Percentiles rank a stretch among this genome's conserved stretches.
Conservation (phyloP, 2,888 invertebrate genomes). For the Thyatira batis region DNA sequence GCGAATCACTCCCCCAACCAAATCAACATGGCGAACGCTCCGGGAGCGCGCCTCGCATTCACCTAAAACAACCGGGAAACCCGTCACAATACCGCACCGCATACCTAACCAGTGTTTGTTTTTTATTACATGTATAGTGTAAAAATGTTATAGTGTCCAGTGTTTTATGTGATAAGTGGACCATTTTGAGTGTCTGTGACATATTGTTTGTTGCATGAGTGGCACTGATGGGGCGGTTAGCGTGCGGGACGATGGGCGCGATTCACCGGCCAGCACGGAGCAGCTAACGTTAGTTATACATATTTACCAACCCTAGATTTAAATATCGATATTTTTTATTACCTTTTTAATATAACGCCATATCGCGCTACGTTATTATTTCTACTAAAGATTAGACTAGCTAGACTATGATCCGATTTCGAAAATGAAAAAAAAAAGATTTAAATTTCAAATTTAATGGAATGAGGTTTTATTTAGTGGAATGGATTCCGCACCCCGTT, state of each 20-base stretch:
- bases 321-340: too few species aligned
- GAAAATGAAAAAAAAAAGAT: too few species aligned
- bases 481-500: not conserved
- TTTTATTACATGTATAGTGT: constrained; percentile 34
- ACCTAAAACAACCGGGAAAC: constrained; percentile 48
- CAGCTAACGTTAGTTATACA: constrained; percentile 68
- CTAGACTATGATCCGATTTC: too few species aligned
- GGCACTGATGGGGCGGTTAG: constrained; percentile 65
- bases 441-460: too few species aligned
- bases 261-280: constrained; percentile 76
- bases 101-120: constrained; percentile 30
- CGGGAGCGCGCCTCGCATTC: constrained; percentile 65
- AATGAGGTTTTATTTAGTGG: too few species aligned
- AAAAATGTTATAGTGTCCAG: constrained; percentile 69
- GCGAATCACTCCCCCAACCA: constrained; percentile 68
- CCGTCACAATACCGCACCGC: constrained; percentile 37
- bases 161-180: constrained; percentile 38
- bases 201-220: constrained; percentile 74
- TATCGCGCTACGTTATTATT: too few species aligned
- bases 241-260: constrained; percentile 70
- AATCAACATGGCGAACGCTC: constrained; percentile 73
- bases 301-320: not conserved
- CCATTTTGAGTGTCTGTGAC: constrained; percentile 60
- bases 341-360: too few species aligned
- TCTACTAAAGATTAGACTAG: too few species aligned